Conservation (phyloP, 2,113 vertebrate species). For the Uropsilus gracilis region DNA sequence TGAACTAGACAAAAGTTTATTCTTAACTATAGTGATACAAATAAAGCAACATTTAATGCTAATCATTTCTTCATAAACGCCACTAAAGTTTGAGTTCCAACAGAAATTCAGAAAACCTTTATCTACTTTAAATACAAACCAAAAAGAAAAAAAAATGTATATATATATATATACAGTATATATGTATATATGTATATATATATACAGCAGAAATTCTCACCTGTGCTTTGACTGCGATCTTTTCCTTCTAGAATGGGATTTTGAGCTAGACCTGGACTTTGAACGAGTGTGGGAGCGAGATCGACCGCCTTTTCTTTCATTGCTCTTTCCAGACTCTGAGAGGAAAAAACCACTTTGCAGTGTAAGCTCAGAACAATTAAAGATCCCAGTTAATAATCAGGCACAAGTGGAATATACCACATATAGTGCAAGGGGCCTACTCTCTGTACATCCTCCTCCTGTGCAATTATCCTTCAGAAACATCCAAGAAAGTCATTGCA, state of each 20-base stretch:
- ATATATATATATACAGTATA: no score
- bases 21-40: not conserved
- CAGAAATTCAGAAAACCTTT: not conserved
- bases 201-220: constrained; percentile 82
- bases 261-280: constrained; percentile 90
- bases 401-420: constrained; percentile 89
- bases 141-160: not conserved
- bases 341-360: constrained; percentile 90
- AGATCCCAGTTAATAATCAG: constrained; percentile 89
- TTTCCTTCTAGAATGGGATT: constrained; percentile 90
- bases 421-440: constrained; percentile 89
- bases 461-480: constrained; percentile 91
- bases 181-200: no score
- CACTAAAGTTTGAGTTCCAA: constrained; percentile 17
- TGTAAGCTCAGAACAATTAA: constrained; percentile 91
- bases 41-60: not conserved
- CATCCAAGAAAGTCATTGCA: constrained; percentile 91
- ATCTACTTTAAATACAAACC: not conserved
- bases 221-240: constrained; percentile 94
- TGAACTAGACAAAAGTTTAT: not conserved
- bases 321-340: constrained; percentile 87
- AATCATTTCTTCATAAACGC: not conserved
- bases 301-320: constrained; percentile 87
- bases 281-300: constrained; percentile 90
- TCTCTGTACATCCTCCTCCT: constrained; percentile 89